These are phyloP conservation scores for Diloba caeruleocephala DNA, from an alignment of 2,888 invertebrate species.

Conservation along the genomic window DNA sequence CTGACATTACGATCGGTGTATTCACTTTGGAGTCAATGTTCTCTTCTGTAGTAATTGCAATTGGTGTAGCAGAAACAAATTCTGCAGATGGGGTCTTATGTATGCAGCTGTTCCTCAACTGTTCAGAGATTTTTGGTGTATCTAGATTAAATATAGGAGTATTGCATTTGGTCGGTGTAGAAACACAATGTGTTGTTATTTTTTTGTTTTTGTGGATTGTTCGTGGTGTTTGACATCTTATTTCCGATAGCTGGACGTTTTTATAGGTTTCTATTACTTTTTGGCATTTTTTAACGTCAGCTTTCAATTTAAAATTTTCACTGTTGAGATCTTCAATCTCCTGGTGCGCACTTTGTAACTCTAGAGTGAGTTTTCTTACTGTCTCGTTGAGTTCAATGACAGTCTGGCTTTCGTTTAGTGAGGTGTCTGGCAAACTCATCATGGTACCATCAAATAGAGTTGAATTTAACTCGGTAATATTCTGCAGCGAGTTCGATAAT, in stretches of 20 bases:
- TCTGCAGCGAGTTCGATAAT: too few species aligned
- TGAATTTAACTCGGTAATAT: too few species aligned
- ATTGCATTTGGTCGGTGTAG: too few species aligned
- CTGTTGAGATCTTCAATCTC: conserved; percentile 10
- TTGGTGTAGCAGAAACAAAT: too few species aligned
- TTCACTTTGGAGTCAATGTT: not conserved
- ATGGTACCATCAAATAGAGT: conserved; percentile 5
- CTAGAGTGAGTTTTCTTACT: not conserved
- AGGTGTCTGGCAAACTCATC: conserved; percentile 10
- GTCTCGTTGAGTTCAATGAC: conserved; percentile 2
- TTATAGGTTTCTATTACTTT: conserved; percentile 2
- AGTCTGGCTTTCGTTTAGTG: not conserved
- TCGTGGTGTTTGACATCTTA: not conserved
- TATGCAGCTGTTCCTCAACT: too few species aligned
- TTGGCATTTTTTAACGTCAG: not conserved
- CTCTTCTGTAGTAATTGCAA: not conserved
- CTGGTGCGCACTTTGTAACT: conserved; percentile 5
- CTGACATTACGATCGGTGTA: too few species aligned
- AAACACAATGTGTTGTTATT: not conserved
- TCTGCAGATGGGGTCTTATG: too few species aligned
- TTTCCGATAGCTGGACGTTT: not conserved
- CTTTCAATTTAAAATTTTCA: conserved; percentile 3
- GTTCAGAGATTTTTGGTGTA: too few species aligned
- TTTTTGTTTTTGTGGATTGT: not conserved
- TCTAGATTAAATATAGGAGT: too few species aligned